Conservation (phyloP, 2,888 invertebrate genomes). For the Nudaria mundana region DNA sequence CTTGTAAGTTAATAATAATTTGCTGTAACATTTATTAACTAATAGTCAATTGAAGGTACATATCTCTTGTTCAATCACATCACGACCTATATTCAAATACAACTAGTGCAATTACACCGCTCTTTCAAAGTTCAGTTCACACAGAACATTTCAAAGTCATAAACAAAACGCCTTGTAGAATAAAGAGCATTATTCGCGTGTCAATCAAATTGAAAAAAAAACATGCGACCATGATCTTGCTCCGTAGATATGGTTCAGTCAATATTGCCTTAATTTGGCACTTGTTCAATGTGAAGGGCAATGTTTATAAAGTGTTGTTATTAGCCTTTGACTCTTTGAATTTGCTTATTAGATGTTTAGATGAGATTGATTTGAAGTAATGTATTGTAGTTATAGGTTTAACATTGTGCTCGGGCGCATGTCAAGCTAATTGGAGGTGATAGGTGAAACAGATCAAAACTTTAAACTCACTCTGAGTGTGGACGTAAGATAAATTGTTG, state of each 20-base stretch:
- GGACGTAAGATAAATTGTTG: no score
- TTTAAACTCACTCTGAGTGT: background rate
- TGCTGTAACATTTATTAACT: no score
- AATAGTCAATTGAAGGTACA: no score
- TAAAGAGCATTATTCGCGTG: constrained; percentile 57
- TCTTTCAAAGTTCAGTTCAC: constrained; percentile 26
- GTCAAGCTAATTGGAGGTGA: constrained; percentile 1
- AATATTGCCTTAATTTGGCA: constrained; percentile 46
- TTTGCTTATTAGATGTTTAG: constrained; percentile 1
- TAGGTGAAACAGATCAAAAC: background rate
- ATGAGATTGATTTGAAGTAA: background rate
- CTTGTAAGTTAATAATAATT: no score
- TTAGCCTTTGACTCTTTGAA: constrained; percentile 36
- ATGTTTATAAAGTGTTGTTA: constrained; percentile 22
- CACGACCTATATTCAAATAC: no score
- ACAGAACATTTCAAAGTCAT: constrained; percentile 57
- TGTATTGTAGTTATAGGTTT: background rate
- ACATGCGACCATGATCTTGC: constrained; percentile 27
- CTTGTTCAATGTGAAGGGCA: constrained; percentile 34
- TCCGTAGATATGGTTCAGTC: constrained; percentile 17
- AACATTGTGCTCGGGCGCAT: background rate
- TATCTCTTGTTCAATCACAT: no score
- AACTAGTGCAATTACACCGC: no score
- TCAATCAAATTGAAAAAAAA: constrained; percentile 58
- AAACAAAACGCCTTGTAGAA: constrained; percentile 56